These are phyloP conservation scores for Acanthoscelides obtectus DNA, from an alignment of 2,888 invertebrate genomes.

Conservation along the genomic window DNA sequence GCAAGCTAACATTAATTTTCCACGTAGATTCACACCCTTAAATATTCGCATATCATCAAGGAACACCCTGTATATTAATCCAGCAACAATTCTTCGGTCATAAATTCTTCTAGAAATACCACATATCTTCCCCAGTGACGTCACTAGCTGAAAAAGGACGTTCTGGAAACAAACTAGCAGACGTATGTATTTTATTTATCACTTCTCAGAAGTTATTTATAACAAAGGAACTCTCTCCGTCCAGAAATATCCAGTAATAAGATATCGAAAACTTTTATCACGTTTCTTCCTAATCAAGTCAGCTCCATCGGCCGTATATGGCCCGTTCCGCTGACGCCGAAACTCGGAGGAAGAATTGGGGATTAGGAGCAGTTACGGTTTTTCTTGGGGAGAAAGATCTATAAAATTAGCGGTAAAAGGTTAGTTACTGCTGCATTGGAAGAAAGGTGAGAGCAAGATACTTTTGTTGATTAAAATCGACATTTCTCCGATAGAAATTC, in stretches of 20 bases:
- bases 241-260: conserved; percentile 36
- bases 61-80: too few species aligned
- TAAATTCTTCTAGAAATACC: too few species aligned
- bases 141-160: too few species aligned
- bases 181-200: neutral
- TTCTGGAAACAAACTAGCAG: neutral
- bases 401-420: neutral
- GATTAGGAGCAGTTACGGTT: neutral
- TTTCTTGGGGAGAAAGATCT: neutral
- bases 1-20: too few species aligned
- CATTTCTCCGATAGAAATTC: neutral
- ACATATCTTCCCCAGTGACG: too few species aligned
- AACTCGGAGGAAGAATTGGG: neutral
- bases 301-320: neutral
- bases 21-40: too few species aligned
- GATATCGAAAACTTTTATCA: conserved; percentile 15
- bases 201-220: neutral
- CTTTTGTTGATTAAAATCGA: neutral
- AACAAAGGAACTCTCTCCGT: conserved; percentile 15
- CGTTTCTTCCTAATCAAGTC: neutral
- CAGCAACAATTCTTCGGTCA: too few species aligned
- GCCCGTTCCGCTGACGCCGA: neutral
- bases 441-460: neutral
- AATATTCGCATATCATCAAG: too few species aligned
- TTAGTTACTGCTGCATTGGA: neutral